phyloP scores from a whole-genome alignment of 2,113 vertebrate genomes.

The Neolamprologus brichardi region DNA sequence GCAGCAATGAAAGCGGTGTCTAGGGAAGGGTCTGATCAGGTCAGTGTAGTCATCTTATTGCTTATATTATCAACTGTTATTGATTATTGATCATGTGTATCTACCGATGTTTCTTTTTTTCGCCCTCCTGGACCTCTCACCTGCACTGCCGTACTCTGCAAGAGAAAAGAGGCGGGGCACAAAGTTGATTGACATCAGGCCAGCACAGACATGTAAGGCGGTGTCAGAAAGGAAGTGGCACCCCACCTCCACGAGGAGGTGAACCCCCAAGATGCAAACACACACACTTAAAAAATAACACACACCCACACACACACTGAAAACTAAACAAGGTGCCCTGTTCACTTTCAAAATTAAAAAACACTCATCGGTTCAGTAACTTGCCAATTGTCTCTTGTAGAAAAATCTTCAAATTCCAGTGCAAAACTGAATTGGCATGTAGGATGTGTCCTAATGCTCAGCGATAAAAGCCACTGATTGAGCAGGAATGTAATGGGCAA shows the following conservation, averaged over 20 bases:
- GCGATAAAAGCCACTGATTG: slow-evolving; percentile 38
- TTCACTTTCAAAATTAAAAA: slow-evolving; percentile 60
- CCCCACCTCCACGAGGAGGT: slow-evolving; percentile 53
- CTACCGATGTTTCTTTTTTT: slow-evolving; percentile 82
- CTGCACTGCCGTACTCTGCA: slow-evolving; percentile 82
- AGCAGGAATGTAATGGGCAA: slow-evolving; percentile 49
- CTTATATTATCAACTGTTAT: slow-evolving; percentile 21
- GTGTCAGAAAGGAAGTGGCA: slow-evolving; percentile 54
- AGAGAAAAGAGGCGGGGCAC: slow-evolving; percentile 78
- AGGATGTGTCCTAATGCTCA: slow-evolving; percentile 40
- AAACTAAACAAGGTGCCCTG: slow-evolving; percentile 36
- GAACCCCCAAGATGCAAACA: slow-evolving; percentile 16
- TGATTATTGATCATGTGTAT: slow-evolving; percentile 71
- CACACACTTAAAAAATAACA: slow-evolving; percentile 4
- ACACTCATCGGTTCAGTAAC: slow-evolving; percentile 73
- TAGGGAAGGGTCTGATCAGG: slow-evolving; percentile 54
- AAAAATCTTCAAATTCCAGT: slow-evolving; percentile 5
- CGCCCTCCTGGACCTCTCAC: slow-evolving; percentile 80
- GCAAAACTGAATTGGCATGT: slow-evolving; percentile 54
- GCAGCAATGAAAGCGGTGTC: slow-evolving; percentile 66
- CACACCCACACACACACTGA: not conserved
- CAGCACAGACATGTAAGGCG: slow-evolving; percentile 71
- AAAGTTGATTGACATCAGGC: slow-evolving; percentile 75
- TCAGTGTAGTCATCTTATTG: slow-evolving; percentile 16
- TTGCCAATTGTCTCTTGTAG: slow-evolving; percentile 52